Base-by-base conservation (phyloP, 1,140 invertebrate genomes). In the Nylanderia fulva region DNA sequence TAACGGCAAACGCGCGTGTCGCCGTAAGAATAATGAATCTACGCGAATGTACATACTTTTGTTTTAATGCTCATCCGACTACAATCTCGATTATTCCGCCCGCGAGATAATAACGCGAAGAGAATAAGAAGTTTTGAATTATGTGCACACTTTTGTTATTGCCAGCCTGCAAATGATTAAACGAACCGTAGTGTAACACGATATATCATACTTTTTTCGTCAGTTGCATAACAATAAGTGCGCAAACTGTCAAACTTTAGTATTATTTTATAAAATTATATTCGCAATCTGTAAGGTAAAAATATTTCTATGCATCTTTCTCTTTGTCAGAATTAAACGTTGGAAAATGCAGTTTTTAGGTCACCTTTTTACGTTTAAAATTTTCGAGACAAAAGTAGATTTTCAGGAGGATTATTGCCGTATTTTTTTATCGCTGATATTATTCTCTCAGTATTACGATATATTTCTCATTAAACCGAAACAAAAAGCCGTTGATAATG, bases 111-210 rank as follows among this genome's bases (percentile, higher is more conserved):
- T 80, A 80, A 42, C 52, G 77, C 24, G 48, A n/a, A 56, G 64
- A 36, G 66, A 71, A 80, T 54, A 68, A 71, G 64, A 71, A 69
- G 64, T 69, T 79, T 54, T 68, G 63, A 68, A 69, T 79, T 69
- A 79, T 79, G 36, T 36, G 21, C 64, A 33, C 36, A 71, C 66
- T 80, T 71, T 24, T 24, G 77, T 82, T 72, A 80, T 42, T 71
- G 64, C 77, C 48, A 33, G 8, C 36, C 66, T n/a, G 66, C 66
- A 39, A 58, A 45, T 58, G 77, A 71, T 60, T 71, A 71, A 82
- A 58, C 8, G n/a, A n/a, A 21, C 66, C 21, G 5, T 13, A 1
- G 63, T 29, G 39, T 7, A 42, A 60, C 52, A 24, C 77, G 24
- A n/a, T 48, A 39, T 58, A 80, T 71, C 39, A n/a, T n/a, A 21